Conservation (phyloP, 2,797 vertebrate species). For the Falco concolor region DNA sequence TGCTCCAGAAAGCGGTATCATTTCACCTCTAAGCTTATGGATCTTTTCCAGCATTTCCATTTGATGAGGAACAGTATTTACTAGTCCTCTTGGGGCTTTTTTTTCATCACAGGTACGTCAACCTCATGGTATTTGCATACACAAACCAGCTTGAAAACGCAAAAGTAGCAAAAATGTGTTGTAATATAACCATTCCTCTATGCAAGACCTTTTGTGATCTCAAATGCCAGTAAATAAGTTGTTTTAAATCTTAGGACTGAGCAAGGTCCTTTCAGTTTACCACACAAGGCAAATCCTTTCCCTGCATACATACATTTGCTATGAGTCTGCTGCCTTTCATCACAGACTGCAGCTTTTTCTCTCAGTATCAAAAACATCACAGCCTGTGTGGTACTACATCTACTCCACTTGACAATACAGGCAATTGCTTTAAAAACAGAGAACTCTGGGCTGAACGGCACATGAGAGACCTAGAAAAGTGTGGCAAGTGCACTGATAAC, state of each 20-base stretch:
- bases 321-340: neutral
- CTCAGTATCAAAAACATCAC: neutral
- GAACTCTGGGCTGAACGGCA: neutral
- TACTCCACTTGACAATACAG: neutral
- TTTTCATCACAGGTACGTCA: neutral
- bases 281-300: neutral
- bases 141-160: neutral
- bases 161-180: neutral
- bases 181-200: neutral
- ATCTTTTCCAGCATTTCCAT: neutral
- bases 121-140: neutral
- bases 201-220: neutral
- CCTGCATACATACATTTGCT: neutral
- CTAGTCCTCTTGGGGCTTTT: neutral
- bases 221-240: neutral
- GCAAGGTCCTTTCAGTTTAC: neutral
- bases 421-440: neutral
- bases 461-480: neutral
- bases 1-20: neutral
- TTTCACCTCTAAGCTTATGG: neutral
- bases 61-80: neutral
- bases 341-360: neutral
- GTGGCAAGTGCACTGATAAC: conserved; percentile 9
- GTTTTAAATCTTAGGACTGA: neutral
- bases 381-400: neutral